Evolutionary conservation across 2,888 invertebrate species (phyloP).

Genomic region (Thymelicus sylvestris): DNA sequence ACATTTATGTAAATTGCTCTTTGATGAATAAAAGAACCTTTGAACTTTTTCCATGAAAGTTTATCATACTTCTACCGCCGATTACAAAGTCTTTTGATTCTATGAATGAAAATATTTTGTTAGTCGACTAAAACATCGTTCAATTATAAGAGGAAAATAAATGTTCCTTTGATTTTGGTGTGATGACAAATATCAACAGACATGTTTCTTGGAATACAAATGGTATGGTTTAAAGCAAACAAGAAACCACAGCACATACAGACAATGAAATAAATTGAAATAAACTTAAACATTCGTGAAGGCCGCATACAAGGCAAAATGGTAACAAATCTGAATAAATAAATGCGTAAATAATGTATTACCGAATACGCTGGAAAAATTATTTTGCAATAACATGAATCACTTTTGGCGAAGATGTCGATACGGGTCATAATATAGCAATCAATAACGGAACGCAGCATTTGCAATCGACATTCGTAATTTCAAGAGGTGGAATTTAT

Average conservation of each 20-base stretch:
- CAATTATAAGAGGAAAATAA: background rate
- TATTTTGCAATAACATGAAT: constrained; percentile 26
- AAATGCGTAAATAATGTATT: constrained; percentile 6
- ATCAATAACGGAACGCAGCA: constrained; percentile 32
- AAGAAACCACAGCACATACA: background rate
- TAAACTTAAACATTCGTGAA: background rate
- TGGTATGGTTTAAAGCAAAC: background rate
- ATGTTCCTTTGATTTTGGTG: background rate
- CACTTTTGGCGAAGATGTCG: constrained; percentile 25
- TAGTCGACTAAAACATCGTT: background rate
- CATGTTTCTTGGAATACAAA: background rate
- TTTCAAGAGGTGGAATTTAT: constrained; percentile 35
- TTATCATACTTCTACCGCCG: background rate
- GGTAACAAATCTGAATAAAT: constrained; percentile 5
- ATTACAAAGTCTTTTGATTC: background rate
- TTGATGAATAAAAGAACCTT: background rate
- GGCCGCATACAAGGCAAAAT: background rate
- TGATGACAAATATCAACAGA: background rate
- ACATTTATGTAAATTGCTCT: no score
- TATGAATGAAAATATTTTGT: background rate
- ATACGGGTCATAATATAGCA: constrained; percentile 29
- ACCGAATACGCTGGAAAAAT: constrained; percentile 13
- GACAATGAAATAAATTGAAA: background rate
- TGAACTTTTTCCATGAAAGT: background rate
- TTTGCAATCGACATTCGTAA: constrained; percentile 35